Base-by-base conservation (phyloP, 2,113 vertebrate species). In the Atlantisia rogersi region DNA sequence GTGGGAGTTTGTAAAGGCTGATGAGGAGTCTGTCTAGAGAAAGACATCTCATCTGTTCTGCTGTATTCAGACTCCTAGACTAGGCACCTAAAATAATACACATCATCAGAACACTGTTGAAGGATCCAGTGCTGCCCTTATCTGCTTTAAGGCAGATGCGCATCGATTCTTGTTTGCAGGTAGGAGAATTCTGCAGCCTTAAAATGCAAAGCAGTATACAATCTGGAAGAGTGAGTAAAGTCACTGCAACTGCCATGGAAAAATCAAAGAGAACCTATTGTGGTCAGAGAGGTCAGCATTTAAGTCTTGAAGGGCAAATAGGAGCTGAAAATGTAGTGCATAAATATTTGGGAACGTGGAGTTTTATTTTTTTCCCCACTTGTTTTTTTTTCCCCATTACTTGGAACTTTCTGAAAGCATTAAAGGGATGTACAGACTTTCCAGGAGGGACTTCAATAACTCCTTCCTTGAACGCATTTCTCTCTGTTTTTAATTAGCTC, bases 371-470 rank as follows among this genome's bases (percentile, higher is more conserved):
- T 71, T 87, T 91, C 60, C 52, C 17, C 22, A 16, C 8, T 32
- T 20, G 0, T 8, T 35, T 73, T 59, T 53, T 65, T 10, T 3
- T 0, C 4, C 1, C 0, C 8, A 20, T 11, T 40, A 8, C 39
- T 67, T 64, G 32, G 26, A 64, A 76, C 20, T 75, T 56, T 46
- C 53, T 89, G 65, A 28, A 78, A 75, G 9, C 12, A 17, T 6
- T 11, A 79, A 85, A 64, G 44, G 8, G 9, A 6, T 35, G 29
- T 42, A 11, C 13, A 42, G 22, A 56, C 3, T 52, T 84, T 78
- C 48, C 19, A 29, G n/a, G n/a, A 74, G 12, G 28, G 37, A 42
- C 12, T 84, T 21, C 52, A 42, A 2, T 22, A n/a, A 37, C 8
- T 53, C 77, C 15, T 69, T 42, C 63, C 16, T 75, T 69, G 60